Evolutionary conservation across 1,140 invertebrate species (phyloP), one percentile per base, ranked within the genome.

Genomic region (Ooceraea biroi): DNA sequence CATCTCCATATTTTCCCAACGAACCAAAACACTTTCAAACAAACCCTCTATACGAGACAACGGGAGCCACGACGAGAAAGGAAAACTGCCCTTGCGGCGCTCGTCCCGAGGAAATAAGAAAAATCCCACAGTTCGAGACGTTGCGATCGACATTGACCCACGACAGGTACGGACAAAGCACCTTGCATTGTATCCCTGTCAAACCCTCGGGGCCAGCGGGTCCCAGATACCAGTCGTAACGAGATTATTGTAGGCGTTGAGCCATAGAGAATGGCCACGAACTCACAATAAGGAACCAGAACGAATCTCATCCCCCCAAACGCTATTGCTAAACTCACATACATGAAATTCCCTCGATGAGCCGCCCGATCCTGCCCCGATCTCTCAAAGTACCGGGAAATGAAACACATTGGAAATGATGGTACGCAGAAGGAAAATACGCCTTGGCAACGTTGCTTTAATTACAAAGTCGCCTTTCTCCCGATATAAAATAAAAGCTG

Each of bases 201-300:
- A 91, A 92, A 91, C 74, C 85, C 83, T 82, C 61, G 71, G 66
- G 83, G 85, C 84, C 63, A 66, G 25, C 41, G 72, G 72, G 48
- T 63, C 65, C 63, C 58, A 86, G 85, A 90, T 91, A 89, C 90
- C 71, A 86, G 91, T 89, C 91, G 89, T 93, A 94, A 93, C 92
- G 92, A 94, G 92, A 94, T 94, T 92, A 94, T 92, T 91, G 91
- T 92, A 90, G 89, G 93, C 92, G 92, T 92, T 91, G 89, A 93
- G 84, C 90, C 88, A 89, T 87, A 84, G 85, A 90, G 84, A 91
- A 91, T 91, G 25, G 48, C 66, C 68, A n/a, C 48, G 61, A 73
- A 50, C 58, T 77, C 44, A 89, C 88, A 91, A 91, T 90, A 44
- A 87, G 74, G 41, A 85, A 87, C 58, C 14, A 63, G 48, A 83